Conservation (phyloP, 2,888 invertebrate species). For the Nephrotoma appendiculata region DNA sequence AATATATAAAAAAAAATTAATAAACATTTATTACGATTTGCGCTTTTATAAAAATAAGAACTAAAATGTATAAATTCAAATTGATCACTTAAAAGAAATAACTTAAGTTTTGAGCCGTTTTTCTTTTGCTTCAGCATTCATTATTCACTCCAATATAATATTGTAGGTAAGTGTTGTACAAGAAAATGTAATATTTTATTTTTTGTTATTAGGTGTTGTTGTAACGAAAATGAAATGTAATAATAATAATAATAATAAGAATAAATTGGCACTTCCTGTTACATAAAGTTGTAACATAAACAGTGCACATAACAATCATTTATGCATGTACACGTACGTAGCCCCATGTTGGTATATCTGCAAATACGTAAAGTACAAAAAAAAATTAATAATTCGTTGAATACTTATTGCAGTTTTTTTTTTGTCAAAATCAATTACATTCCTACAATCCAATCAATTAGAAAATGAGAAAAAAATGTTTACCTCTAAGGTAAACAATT, state of each 20-base stretch:
- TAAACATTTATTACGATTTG: not conserved
- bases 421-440: not conserved
- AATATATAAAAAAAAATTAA: not conserved
- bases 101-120: not conserved
- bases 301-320: not conserved
- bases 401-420: not conserved
- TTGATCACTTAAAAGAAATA: not conserved
- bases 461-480: not conserved
- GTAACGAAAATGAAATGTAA: not conserved
- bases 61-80: not conserved
- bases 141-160: not conserved
- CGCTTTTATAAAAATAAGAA: not conserved
- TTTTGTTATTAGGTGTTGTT: not conserved
- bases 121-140: not conserved
- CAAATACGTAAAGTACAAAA: not conserved
- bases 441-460: not conserved
- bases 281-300: not conserved
- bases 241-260: not conserved
- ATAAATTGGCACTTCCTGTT: not conserved
- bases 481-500: not conserved
- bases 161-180: not conserved
- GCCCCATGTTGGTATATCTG: not conserved
- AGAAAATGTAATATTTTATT: not conserved
- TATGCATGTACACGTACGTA: not conserved
- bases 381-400: not conserved